Conservation (phyloP, 1,140 invertebrate species). For the Pachypsylla venusta region DNA sequence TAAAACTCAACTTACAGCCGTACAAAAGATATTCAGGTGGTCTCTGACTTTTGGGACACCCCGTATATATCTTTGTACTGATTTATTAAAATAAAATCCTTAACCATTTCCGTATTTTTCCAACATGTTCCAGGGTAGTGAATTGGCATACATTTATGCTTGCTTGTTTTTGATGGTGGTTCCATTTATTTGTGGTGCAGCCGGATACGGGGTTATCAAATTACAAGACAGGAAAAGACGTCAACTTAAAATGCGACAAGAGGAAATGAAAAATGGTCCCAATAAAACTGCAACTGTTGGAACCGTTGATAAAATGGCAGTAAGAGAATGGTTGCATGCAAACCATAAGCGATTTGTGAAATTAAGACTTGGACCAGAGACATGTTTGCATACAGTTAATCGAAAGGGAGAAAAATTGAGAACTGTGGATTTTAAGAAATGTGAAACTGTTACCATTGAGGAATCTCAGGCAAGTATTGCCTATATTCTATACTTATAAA, state of each 20-base stretch:
- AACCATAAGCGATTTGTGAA: constrained; percentile 83
- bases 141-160: constrained; percentile 90
- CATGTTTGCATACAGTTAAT: constrained; percentile 68
- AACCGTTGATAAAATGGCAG: constrained; percentile 81
- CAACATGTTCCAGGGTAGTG: constrained; percentile 68
- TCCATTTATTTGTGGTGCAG: constrained; percentile 79
- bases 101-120: too few relatives aligned
- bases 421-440: constrained; percentile 56
- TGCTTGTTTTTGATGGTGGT: constrained; percentile 80
- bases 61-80: too few relatives aligned
- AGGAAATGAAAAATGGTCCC: constrained; percentile 42
- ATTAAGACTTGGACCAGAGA: constrained; percentile 71
- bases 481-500: too few relatives aligned
- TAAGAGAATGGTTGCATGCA: constrained; percentile 89
- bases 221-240: constrained; percentile 71
- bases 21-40: too few relatives aligned
- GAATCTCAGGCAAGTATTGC: constrained; percentile 44
- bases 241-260: constrained; percentile 54
- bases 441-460: constrained; percentile 63
- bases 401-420: constrained; percentile 77
- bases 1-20: too few relatives aligned
- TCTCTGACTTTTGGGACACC: too few relatives aligned
- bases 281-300: constrained; percentile 34
- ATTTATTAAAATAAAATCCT: too few relatives aligned
- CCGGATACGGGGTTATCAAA: constrained; percentile 83